These are phyloP conservation scores for Lepus oiostolus DNA, from an alignment of 2,797 vertebrate species.

Conservation along the genomic window DNA sequence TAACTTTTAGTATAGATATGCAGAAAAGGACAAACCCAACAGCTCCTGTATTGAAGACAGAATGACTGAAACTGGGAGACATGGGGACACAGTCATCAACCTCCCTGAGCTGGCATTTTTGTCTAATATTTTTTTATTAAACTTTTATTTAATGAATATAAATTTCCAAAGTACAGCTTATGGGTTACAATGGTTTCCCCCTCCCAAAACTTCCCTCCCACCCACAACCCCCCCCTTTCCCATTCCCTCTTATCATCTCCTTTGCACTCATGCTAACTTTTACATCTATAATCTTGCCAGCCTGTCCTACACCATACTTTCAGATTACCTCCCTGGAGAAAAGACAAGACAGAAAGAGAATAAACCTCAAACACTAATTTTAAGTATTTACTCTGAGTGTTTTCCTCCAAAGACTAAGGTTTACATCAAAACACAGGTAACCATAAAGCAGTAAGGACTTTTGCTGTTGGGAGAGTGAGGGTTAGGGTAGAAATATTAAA, in stretches of 20 bases:
- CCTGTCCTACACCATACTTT: not conserved
- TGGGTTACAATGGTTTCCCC: no score
- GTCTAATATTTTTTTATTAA: not conserved
- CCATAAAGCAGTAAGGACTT: not conserved
- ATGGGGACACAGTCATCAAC: accelerated
- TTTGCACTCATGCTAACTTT: no score
- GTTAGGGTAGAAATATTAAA: not conserved
- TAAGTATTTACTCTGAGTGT: not conserved
- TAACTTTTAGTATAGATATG: not conserved
- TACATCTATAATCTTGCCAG: not conserved
- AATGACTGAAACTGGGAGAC: not conserved
- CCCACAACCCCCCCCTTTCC: no score
- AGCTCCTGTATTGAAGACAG: not conserved
- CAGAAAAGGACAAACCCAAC: not conserved
- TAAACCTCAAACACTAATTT: not conserved
- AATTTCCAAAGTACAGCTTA: no score
- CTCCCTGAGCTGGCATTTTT: not conserved
- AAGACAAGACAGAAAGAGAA: not conserved
- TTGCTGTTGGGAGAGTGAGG: not conserved
- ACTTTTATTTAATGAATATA: no score
- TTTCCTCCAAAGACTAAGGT: not conserved
- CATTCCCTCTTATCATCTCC: no score
- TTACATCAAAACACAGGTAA: not conserved
- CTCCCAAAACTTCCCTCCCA: no score
- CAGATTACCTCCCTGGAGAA: not conserved